Evolutionary conservation across 2,113 vertebrate genomes (phyloP).

Genomic region (Dicaeum eximium): DNA sequence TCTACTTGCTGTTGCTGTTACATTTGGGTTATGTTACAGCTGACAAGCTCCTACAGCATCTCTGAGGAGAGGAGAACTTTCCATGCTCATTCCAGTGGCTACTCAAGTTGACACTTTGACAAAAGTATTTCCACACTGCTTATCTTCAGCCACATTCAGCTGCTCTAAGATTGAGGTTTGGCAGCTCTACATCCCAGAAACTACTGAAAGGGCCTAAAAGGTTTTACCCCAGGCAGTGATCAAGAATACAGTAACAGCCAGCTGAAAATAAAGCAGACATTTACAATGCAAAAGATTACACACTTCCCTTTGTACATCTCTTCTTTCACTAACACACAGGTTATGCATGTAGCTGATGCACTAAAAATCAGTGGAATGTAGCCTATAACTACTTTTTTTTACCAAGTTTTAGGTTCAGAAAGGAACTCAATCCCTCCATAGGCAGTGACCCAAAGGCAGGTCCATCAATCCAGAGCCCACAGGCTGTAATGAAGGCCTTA

Average conservation of each 20-base stretch:
- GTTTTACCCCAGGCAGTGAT: neutral
- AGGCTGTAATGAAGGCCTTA: neutral
- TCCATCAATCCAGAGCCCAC: neutral
- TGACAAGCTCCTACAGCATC: neutral
- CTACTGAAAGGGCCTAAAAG: neutral
- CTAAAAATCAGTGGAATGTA: neutral
- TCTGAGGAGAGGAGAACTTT: neutral
- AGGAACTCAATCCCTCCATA: neutral
- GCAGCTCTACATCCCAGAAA: neutral
- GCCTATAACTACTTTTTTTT: neutral
- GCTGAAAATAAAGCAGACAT: neutral
- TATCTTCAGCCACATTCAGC: neutral
- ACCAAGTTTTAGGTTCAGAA: neutral
- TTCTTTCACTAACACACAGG: neutral
- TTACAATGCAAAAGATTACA: neutral
- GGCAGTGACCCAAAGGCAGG: fast-evolving
- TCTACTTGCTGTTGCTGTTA: neutral
- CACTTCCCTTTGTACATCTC: neutral
- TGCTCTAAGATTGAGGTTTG: neutral
- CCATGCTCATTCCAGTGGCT: neutral
- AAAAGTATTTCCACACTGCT: neutral
- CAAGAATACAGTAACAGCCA: neutral
- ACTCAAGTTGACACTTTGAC: neutral
- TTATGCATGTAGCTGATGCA: neutral
- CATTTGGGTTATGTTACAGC: neutral